Percentiles rank a stretch among this genome's conserved stretches.
These are phyloP conservation scores for Zosterops lateralis DNA, from an alignment of 2,113 vertebrate species.

Conservation along the genomic window DNA sequence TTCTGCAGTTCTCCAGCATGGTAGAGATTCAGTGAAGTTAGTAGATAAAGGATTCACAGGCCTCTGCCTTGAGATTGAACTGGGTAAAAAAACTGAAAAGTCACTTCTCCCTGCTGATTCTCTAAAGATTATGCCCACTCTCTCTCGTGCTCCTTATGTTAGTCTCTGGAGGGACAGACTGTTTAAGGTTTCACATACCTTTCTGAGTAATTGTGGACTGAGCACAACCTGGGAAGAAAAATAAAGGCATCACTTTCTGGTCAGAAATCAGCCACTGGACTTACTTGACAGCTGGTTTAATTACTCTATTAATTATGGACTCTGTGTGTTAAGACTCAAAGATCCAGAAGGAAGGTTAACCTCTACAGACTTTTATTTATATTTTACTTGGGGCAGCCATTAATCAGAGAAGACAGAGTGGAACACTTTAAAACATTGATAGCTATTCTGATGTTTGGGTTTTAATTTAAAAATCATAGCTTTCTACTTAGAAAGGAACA, in stretches of 20 bases:
- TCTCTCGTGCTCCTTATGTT: not conserved
- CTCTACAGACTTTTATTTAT: not conserved
- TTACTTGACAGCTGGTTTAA: not conserved
- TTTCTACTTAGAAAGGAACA: constrained; percentile 11
- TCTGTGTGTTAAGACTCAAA: not conserved
- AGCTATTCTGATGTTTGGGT: not conserved
- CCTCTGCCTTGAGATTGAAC: not conserved
- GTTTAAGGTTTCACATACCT: not conserved
- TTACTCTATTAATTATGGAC: not conserved
- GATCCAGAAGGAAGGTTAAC: not conserved
- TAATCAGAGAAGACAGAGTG: not conserved
- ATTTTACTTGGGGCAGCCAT: not conserved
- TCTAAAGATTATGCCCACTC: not conserved
- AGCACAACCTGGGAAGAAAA: not conserved
- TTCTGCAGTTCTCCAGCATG: not conserved
- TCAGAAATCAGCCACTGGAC: not conserved
- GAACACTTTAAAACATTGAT: not conserved
- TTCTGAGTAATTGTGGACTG: not conserved
- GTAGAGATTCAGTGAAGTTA: not conserved
- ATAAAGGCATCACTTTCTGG: not conserved
- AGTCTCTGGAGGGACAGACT: not conserved
- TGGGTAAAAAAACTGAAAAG: not conserved
- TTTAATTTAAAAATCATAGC: not conserved
- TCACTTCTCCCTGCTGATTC: not conserved
- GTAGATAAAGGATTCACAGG: not conserved